These are phyloP conservation scores for Leptoteleia sp. DNA, from an alignment of 1,140 invertebrate species.

Conservation along the genomic window DNA sequence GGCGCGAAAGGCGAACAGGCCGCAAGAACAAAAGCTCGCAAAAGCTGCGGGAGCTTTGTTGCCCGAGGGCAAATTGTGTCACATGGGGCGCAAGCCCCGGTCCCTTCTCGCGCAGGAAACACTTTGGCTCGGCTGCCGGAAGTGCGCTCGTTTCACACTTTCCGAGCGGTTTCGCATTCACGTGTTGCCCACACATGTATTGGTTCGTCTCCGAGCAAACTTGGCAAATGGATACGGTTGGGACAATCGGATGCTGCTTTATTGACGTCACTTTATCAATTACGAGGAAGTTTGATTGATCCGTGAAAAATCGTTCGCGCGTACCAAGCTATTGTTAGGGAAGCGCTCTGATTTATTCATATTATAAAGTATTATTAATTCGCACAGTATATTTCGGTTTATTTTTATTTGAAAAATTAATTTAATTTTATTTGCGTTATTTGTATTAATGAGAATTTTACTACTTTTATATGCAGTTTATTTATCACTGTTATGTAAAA, in stretches of 20 bases:
- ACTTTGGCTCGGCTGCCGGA: constrained; percentile 49
- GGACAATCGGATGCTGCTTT: constrained; percentile 44
- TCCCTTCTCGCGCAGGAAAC: constrained; percentile 57
- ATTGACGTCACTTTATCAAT: constrained; percentile 53
- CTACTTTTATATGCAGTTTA: no score
- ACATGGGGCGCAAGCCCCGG: constrained; percentile 27
- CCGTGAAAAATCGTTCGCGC: constrained; percentile 1
- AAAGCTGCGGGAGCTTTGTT: no score
- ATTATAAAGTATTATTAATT: no score
- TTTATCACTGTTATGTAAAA: no score
- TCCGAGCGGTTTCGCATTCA: constrained; percentile 37
- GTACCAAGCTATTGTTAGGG: no score
- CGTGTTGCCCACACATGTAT: constrained; percentile 35
- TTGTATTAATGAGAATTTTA: no score
- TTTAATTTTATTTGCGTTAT: no score
- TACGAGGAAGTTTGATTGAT: constrained; percentile 33
- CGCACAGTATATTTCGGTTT: no score
- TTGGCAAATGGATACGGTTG: constrained; percentile 47
- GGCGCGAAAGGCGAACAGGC: no score
- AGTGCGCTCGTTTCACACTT: constrained; percentile 64
- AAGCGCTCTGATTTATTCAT: no score
- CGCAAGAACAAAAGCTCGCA: no score
- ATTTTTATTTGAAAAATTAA: no score
- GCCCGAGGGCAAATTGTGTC: constrained; percentile 45
- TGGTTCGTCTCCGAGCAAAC: constrained; percentile 32